Base-by-base conservation (phyloP, 2,888 invertebrate species). In the Sinotaia quadrata region DNA sequence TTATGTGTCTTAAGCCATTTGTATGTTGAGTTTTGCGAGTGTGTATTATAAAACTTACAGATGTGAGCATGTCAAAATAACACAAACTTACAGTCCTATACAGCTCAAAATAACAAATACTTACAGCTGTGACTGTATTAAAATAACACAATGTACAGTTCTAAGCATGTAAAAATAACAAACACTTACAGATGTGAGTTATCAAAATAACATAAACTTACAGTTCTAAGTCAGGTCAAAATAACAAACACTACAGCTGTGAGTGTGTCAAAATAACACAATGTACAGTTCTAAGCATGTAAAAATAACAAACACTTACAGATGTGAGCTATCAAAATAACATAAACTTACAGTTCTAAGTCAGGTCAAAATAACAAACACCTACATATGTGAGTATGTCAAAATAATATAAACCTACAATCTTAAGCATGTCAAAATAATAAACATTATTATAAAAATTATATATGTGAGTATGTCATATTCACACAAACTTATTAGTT, bases 301-400 rank as follows among this genome's bases (percentile, higher is more conserved):
- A 12, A 41, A 41, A 41, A 41, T 41, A 41, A 12, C n/a, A n/a
- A n/a, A n/a, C n/a, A n/a, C n/a, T n/a, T n/a, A n/a, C n/a, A n/a
- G n/a, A n/a, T n/a, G n/a, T n/a, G n/a, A n/a, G n/a, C 15, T 41
- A 10, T 41, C 41, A 10, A 41, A 10, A 41, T 18, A 41, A 41
- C 41, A 41, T 41, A 41, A 41, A 41, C 41, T 41, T 41, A 41
- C 41, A n/a, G n/a, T n/a, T n/a, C n/a, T n/a, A n/a, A n/a, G n/a
- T n/a, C n/a, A n/a, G n/a, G n/a, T n/a, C n/a, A n/a, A n/a, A n/a
- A n/a, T n/a, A n/a, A n/a, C n/a, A n/a, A n/a, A n/a, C n/a, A 10
- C n/a, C 41, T 18, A 41, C 41, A 10, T 12, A 10, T 41, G 41
- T 41, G 41, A 41, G 18, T 41, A 41, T 18, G 18, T 8, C 10